phyloP scores from a whole-genome alignment of 2,797 vertebrate species.

The Sebastolobus alascanus region DNA sequence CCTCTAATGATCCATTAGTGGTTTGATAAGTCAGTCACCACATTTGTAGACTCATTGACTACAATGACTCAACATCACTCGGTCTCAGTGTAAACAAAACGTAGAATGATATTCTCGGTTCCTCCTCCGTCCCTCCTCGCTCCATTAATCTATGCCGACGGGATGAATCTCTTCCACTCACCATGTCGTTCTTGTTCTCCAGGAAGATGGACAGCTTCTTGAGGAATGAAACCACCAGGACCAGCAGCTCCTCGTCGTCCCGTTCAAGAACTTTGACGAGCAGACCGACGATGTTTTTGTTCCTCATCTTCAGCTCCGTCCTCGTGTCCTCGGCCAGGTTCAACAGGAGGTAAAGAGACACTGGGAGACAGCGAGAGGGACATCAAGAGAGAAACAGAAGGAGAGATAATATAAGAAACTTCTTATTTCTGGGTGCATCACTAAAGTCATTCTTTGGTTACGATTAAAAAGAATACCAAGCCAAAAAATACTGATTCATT shows the following conservation, averaged over 20 bases:
- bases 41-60: neutral
- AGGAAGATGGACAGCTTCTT: slow-evolving; percentile 99
- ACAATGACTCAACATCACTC: neutral
- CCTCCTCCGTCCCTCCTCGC: neutral
- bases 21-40: neutral
- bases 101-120: neutral
- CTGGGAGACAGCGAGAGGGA: slow-evolving; percentile 68
- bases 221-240: slow-evolving; percentile 95
- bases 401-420: neutral
- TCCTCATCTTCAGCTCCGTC: slow-evolving; percentile 98
- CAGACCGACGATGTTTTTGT: slow-evolving; percentile 98
- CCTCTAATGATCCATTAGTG: neutral
- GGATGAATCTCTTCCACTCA: slow-evolving; percentile 68
- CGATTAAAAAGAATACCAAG: neutral
- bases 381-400: neutral
- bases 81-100: neutral
- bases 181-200: slow-evolving; percentile 99
- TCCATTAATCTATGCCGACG: neutral
- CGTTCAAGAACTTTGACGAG: slow-evolving; percentile 95
- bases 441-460: neutral
- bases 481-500: neutral
- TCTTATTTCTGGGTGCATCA: neutral
- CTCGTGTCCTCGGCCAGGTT: slow-evolving; percentile 97
- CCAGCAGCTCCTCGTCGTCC: slow-evolving; percentile 95
- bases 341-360: slow-evolving; percentile 94